phyloP scores from a whole-genome alignment of 2,113 vertebrate genomes.

The Hypanus sabinus region DNA sequence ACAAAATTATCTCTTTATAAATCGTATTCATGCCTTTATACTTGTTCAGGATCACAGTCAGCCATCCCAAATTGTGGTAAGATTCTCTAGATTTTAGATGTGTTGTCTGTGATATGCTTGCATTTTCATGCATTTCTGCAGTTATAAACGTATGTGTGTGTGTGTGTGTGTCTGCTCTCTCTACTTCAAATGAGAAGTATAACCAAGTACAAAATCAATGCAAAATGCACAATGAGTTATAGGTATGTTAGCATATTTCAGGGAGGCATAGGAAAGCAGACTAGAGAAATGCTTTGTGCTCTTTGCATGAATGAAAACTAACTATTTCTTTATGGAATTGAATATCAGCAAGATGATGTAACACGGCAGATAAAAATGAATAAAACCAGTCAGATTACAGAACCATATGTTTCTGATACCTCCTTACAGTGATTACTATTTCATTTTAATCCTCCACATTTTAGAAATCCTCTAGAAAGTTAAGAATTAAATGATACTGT shows the following conservation, averaged over 20 bases:
- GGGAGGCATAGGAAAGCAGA: neutral
- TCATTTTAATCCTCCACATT: neutral
- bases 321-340: neutral
- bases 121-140: conserved; percentile 49
- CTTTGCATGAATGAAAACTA: neutral
- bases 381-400: neutral
- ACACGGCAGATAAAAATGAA: neutral
- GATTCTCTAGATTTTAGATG: conserved; percentile 68
- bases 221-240: neutral
- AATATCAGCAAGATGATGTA: neutral
- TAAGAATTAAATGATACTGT: neutral
- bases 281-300: neutral
- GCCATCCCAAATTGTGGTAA: conserved; percentile 96
- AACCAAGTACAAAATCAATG: neutral
- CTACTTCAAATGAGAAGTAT: neutral
- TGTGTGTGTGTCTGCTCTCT: neutral
- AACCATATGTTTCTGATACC: neutral
- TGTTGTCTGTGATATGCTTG: conserved; percentile 54
- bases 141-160: neutral
- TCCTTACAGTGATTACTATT: neutral
- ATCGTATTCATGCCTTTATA: conserved; percentile 72
- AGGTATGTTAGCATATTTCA: neutral
- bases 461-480: neutral
- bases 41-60: conserved; percentile 96
- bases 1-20: conserved; percentile 45